phyloP scores from a whole-genome alignment of 2,113 vertebrate species.

The Tetraodon nigroviridis region DNA sequence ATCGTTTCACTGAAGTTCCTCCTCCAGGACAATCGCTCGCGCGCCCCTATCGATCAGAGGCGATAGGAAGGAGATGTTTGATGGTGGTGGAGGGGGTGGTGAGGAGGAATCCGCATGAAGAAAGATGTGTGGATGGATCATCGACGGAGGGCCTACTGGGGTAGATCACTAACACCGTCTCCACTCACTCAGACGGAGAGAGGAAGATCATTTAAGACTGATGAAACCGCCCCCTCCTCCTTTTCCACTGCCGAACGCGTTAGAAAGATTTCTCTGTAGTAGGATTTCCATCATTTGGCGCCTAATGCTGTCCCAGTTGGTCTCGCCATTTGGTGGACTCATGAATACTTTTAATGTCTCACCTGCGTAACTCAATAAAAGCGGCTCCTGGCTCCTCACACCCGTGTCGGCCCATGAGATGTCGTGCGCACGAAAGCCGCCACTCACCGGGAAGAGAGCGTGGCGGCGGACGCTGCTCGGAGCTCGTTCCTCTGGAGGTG shows the following conservation, averaged over 20 bases:
- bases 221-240: not conserved
- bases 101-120: slow-evolving; percentile 34
- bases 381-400: not conserved
- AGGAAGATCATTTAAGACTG: not conserved
- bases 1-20: no score
- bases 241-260: no score
- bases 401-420: not conserved
- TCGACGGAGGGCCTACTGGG: slow-evolving; percentile 11
- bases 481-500: slow-evolving; percentile 20
- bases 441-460: not conserved
- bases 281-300: slow-evolving; percentile 1
- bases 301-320: not conserved
- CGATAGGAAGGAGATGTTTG: slow-evolving; percentile 9
- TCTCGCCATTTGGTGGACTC: not conserved
- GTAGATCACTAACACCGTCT: slow-evolving; percentile 27
- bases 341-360: slow-evolving; percentile 18
- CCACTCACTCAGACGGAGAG: slow-evolving; percentile 13
- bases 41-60: slow-evolving; percentile 17
- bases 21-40: not conserved
- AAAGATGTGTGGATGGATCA: slow-evolving; percentile 29
- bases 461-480: slow-evolving; percentile 7
- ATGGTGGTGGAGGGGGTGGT: not conserved
- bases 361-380: not conserved
- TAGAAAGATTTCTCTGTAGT: slow-evolving; percentile 1
- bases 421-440: not conserved